Evolutionary conservation across 2,797 vertebrate species (phyloP).

Genomic region (Mallotus villosus): DNA sequence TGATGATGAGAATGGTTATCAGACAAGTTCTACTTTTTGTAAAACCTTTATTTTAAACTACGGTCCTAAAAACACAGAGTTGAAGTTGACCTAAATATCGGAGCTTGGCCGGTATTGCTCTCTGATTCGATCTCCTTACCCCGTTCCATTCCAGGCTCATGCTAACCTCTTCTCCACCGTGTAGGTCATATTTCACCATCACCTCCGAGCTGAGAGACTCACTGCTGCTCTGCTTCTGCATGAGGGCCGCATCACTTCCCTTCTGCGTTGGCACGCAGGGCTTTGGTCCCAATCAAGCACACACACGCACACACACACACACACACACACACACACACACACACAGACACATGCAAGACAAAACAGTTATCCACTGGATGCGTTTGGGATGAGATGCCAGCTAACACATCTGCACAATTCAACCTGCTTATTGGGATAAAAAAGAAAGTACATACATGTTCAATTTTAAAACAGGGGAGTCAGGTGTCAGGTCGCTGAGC

Average conservation of each 20-base stretch:
- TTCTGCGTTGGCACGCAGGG: neutral
- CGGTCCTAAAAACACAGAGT: too few species aligned
- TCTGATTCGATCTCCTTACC: neutral
- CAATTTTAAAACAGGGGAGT: too few species aligned
- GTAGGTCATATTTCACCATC: constrained; percentile 4
- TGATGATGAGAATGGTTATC: neutral
- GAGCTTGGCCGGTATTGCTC: neutral
- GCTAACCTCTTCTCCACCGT: neutral
- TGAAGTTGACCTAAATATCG: neutral
- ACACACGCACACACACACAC: neutral
- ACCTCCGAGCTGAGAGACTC: constrained; percentile 2
- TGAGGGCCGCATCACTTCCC: neutral
- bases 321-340: too few species aligned
- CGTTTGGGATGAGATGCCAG: neutral
- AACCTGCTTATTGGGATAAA: neutral
- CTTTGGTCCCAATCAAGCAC: neutral
- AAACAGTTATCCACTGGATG: neutral
- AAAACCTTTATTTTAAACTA: too few species aligned
- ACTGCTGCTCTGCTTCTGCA: neutral
- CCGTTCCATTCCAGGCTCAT: constrained; percentile 9
- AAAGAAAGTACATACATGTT: neutral
- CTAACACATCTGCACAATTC: neutral
- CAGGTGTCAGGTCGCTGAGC: too few species aligned
- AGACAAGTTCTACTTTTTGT: too few species aligned
- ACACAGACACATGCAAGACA: too few species aligned